Evolutionary conservation across 2,113 vertebrate genomes (phyloP).

Genomic region (Aspidoscelis tigris): DNA sequence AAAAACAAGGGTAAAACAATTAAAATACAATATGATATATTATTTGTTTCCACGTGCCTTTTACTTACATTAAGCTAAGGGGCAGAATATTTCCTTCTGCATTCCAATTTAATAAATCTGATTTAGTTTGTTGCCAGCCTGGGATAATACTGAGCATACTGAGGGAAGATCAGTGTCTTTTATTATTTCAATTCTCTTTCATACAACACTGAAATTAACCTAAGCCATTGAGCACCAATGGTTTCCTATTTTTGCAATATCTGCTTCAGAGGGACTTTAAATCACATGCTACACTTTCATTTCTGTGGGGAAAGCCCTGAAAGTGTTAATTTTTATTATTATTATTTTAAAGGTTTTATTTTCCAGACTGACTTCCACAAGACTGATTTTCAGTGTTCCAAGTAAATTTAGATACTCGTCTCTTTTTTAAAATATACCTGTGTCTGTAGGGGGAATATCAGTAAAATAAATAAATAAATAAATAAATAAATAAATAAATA

Average conservation of each 20-base stretch:
- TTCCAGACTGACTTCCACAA: not conserved
- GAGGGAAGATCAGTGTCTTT: slow-evolving; percentile 4
- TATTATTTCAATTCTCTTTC: slow-evolving; percentile 18
- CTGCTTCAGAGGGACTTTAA: slow-evolving; percentile 25
- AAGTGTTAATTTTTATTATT: not conserved
- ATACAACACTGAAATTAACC: not conserved
- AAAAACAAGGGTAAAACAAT: too few species aligned
- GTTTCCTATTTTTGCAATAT: slow-evolving; percentile 26
- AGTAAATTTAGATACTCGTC: slow-evolving; percentile 28
- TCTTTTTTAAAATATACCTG: slow-evolving; percentile 37
- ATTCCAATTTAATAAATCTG: not conserved
- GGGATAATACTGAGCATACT: not conserved
- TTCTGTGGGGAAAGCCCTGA: not conserved
- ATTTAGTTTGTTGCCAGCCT: not conserved
- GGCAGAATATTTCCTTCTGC: not conserved
- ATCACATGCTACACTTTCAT: not conserved
- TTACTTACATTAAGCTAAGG: not conserved
- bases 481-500: slow-evolving; percentile 39
- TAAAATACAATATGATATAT: too few species aligned
- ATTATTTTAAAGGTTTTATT: not conserved
- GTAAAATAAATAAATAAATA: slow-evolving; percentile 25
- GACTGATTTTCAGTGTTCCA: slow-evolving; percentile 12
- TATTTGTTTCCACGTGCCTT: too few species aligned
- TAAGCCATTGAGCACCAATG: slow-evolving; percentile 14
- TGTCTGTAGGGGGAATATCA: not conserved